Evolutionary conservation across 2,888 invertebrate genomes (phyloP), one percentile per base, ranked within the genome.

Genomic region (Macrophya annulata): DNA sequence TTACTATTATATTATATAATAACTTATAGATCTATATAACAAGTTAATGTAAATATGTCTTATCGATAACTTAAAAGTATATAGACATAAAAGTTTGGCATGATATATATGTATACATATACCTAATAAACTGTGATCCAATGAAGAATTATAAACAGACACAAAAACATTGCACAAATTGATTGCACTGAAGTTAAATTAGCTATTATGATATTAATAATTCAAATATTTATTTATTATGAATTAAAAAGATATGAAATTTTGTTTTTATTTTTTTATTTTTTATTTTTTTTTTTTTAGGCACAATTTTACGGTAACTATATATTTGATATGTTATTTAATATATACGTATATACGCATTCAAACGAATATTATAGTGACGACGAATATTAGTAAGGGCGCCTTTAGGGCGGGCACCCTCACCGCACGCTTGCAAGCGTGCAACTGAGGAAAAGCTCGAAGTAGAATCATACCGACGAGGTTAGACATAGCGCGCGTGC

Each of bases 341-440:
- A 9, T 21, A 17, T 1, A 31, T 45, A 17, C 4, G 31, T 83
- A 6, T n/a, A 43, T 45, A 25, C 48, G 25, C 48, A 43, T 65
- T 62, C 48, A 3, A 31, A 31, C 3, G 31, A 17, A 17, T 45
- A 45, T 6, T 4, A 21, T 81, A 21, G 21, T 12, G n/a, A 17
- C 55, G 31, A 55, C 12, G 43, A n/a, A 25, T 17, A 68, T 25
- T 25, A 37, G 48, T 31, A 83, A 68, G 83, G 83, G 83, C 71
- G 83, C 83, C 83, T 83, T 65, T 51, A 48, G 83, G 83, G 85
- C 85, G 82, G 79, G 86, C 90, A 90, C 90, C 90, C 91, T 90
- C 87, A 88, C 88, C 88, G 88, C 86, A 88, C 89, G 90, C 90
- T 89, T 90, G 89, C 90, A 89, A 88, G 89, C 86, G 88, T 88